A percentile compares a stretch with the other conserved stretches of the same genome.
These are phyloP conservation scores for Erpornis zantholeuca DNA, from an alignment of 2,113 vertebrate species.

Conservation along the genomic window DNA sequence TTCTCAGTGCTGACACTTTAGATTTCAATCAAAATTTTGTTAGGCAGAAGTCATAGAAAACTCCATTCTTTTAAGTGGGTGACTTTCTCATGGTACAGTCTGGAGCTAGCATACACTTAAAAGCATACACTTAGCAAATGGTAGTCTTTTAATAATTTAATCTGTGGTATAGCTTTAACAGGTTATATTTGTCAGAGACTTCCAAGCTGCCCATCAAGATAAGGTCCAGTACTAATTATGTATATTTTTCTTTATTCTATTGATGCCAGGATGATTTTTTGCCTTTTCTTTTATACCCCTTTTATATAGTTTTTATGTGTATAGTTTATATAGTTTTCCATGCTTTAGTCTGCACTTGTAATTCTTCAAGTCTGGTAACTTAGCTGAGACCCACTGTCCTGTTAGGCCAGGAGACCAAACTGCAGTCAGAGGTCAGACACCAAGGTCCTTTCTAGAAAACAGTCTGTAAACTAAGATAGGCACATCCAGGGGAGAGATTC, in stretches of 20 bases:
- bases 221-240: neutral
- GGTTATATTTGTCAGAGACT: neutral
- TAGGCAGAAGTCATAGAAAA: conserved; percentile 28
- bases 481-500: no score
- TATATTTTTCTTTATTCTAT: neutral
- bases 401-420: no score
- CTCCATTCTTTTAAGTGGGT: neutral
- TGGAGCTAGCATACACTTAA: neutral
- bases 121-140: neutral
- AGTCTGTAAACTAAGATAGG: no score
- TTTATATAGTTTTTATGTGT: no score
- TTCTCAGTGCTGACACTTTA: conserved; percentile 55
- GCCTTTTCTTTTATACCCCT: no score
- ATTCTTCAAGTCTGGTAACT: no score
- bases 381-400: no score
- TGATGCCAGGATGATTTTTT: no score
- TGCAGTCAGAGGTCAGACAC: no score
- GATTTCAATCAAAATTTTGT: conserved; percentile 50
- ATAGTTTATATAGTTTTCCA: no score
- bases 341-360: no score
- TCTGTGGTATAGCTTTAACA: neutral
- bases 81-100: neutral
- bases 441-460: no score
- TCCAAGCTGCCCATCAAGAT: neutral
- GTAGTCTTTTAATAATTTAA: neutral